Conservation (phyloP, 2,113 vertebrate genomes). For the Siphamia tubifer region DNA sequence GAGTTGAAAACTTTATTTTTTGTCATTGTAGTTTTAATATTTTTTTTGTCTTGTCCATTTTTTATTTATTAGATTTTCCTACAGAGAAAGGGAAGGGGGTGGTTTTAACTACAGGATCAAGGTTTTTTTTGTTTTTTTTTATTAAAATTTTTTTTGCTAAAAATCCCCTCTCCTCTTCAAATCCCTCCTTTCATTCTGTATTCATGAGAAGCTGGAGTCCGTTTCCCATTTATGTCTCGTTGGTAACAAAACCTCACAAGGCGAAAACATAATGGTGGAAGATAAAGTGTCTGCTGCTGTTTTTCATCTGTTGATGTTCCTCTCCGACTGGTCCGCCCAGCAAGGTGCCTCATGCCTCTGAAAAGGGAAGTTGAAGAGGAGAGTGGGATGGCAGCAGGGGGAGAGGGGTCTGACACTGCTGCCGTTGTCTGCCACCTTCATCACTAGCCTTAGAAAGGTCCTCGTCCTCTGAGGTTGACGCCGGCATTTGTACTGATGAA, state of each 20-base stretch:
- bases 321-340: slow-evolving; percentile 15
- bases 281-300: slow-evolving; percentile 41
- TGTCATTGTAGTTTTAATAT: slow-evolving; percentile 71
- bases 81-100: slow-evolving; percentile 53
- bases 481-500: slow-evolving; percentile 22
- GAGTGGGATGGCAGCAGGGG: slow-evolving; percentile 30
- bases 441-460: slow-evolving; percentile 36
- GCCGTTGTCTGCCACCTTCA: slow-evolving; percentile 27
- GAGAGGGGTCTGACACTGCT: background rate
- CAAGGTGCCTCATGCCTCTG: slow-evolving; percentile 30
- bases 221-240: slow-evolving; percentile 32
- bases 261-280: slow-evolving; percentile 48
- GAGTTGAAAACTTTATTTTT: slow-evolving; percentile 84
- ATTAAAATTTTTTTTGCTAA: slow-evolving; percentile 61
- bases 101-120: slow-evolving; percentile 48
- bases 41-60: slow-evolving; percentile 75
- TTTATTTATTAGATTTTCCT: slow-evolving; percentile 71
- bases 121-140: too few species aligned
- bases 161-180: slow-evolving; percentile 55
- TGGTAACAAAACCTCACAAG: slow-evolving; percentile 32
- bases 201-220: slow-evolving; percentile 14
- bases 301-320: slow-evolving; percentile 4
- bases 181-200: slow-evolving; percentile 40
- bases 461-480: slow-evolving; percentile 20
- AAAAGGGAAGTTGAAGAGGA: slow-evolving; percentile 34